Evolutionary conservation across 2,797 vertebrate genomes (phyloP), one percentile per base, ranked within the genome.

Genomic region (Gobio occitaniae): DNA sequence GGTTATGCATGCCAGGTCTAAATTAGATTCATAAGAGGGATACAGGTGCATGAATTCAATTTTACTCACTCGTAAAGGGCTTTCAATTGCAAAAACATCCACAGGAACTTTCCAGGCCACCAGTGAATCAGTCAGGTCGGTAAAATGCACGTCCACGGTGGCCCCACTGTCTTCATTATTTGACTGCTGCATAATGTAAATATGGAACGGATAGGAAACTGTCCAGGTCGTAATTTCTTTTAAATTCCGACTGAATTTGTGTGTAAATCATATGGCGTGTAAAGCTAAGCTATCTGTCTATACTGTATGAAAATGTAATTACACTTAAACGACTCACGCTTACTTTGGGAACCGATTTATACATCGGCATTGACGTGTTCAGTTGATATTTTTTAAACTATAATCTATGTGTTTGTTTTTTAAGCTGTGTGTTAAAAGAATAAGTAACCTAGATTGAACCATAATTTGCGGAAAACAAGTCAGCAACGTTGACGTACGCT

Each of bases 81-180:
- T 79, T 72, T 86, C 91, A 50, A 92, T 91, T 38, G 47, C 74
- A 87, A 95, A 94, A 52, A 96, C 72, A n/a, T 94, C 94, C 79
- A 94, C 92, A 4, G 93, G 89, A 0, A 95, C 93, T 90, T 93
- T 95, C 82, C 92, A 95, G 44, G 94, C 95, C 25, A 96, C 94
- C 48, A 96, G 89, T 25, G 94, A 93, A 85, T 95, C 92, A 0
- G 93, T 91, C 1, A 94, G 82, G 25, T 95, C 94, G 0, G 92
- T 95, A 13, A 96, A 94, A 80, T 93, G 90, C n/a, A 96, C 95
- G 9, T 94, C 93, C 0, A 95, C 91, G 5, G 92, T 92, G 17
- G 93, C 91, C 82, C 94, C 92, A 0, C 63, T 80, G 15, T 61
- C 61, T 2, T 86, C 89, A 2, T 90, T 90, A 83, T 88, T 90